Evolutionary conservation across 1,140 invertebrate genomes (phyloP), one percentile per base, ranked within the genome.

Genomic region (Copidosoma floridanum): DNA sequence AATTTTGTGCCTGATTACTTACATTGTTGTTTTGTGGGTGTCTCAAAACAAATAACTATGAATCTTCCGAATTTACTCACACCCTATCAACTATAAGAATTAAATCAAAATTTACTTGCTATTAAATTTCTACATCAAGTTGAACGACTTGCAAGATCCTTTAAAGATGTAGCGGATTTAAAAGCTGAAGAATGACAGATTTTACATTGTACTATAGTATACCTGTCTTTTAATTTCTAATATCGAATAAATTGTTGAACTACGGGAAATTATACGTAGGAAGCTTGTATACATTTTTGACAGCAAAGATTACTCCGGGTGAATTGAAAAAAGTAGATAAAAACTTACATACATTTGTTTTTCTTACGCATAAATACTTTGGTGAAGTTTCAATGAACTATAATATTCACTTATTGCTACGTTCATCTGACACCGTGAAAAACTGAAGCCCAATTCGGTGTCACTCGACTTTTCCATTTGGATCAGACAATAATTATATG

Each of bases 361-460:
- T 8, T 37, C 14, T 37, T 7, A 37, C 32, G 7, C 32, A 37
- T 8, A 7, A 14, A 10, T 14, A 14, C 7, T 37, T 37, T 37
- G 7, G 8, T 14, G 14, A 37, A 14, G 14, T 8, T 8, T 7
- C 7, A 37, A 37, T 37, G 32, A 37, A 7, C 14, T 37, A 37
- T 37, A 37, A 37, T 37, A 37, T 37, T 7, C 32, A 37, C 32
- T 14, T 8, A 14, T 37, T 37, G 32, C 14, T 37, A 14, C 32
- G 14, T 50, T 35, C 57, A 21, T 38, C 7, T 21, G 43, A 24
- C n/a, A 63, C 47, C 44, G 61, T 57, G 8, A 43, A 18, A 18
- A 18, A 43, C 18, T 43, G 8, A 7, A 18, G 41, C 6, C 41
- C 41, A 43, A 10, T 43, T 43, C 18, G 10, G 10, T 43, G 10